phyloP scores from a whole-genome alignment of 2,888 invertebrate genomes.

The Linnaemya vulpina region DNA sequence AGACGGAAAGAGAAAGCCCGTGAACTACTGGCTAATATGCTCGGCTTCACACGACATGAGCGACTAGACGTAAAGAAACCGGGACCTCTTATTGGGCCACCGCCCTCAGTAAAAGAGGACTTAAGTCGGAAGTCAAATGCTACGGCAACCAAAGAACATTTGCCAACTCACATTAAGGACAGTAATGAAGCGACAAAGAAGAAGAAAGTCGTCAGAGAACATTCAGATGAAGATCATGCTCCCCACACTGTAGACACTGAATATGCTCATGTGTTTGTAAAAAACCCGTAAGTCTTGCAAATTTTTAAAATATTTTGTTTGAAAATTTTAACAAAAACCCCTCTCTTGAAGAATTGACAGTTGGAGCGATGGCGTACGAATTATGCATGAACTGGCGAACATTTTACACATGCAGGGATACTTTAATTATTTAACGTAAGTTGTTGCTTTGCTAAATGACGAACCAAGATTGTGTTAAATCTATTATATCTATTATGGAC shows the following conservation, averaged over 20 bases:
- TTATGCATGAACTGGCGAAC: conserved; percentile 88
- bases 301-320: no score
- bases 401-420: conserved; percentile 85
- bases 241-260: conserved; percentile 89
- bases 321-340: background rate
- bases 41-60: conserved; percentile 94
- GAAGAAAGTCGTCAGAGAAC: conserved; percentile 80
- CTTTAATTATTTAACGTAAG: conserved; percentile 82
- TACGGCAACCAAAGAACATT: conserved; percentile 79
- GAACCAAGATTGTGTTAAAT: background rate
- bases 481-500: background rate
- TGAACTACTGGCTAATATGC: conserved; percentile 85
- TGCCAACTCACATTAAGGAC: conserved; percentile 81
- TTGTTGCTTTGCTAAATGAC: background rate
- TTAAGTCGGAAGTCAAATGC: conserved; percentile 43
- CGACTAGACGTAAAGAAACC: conserved; percentile 97
- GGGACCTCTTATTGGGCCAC: conserved; percentile 88
- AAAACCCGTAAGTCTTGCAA: conserved; percentile 86
- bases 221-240: conserved; percentile 84
- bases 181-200: conserved; percentile 79
- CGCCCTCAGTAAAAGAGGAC: conserved; percentile 74
- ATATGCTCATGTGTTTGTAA: conserved; percentile 90
- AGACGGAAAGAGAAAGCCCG: conserved; percentile 84
- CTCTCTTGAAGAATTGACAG: conserved; percentile 83
- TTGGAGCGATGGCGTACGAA: conserved; percentile 89